Conservation (phyloP, 2,113 vertebrate species). For the Cebus imitator region DNA sequence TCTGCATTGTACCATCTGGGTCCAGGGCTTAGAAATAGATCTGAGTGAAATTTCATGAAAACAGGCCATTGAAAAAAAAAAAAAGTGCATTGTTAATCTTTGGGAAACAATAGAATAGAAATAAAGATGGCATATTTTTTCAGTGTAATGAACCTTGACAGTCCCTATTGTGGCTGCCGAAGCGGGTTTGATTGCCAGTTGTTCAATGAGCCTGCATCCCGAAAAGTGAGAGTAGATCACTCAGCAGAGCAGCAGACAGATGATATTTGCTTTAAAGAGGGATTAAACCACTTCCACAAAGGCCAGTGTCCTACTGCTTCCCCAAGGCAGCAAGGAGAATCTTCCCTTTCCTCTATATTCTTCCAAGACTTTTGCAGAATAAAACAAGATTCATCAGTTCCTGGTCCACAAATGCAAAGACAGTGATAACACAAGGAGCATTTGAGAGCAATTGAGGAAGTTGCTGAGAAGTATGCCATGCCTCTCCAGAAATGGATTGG, state of each 20-base stretch:
- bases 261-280: conserved; percentile 76
- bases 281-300: conserved; percentile 63
- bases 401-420: neutral
- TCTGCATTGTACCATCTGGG: conserved; percentile 63
- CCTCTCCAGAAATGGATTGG: neutral
- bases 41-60: conserved; percentile 76
- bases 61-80: conserved; percentile 78
- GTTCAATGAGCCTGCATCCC: conserved; percentile 79
- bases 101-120: conserved; percentile 73
- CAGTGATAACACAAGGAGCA: neutral
- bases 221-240: conserved; percentile 70
- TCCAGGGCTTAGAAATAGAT: conserved; percentile 74
- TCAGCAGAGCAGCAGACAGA: conserved; percentile 64
- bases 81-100: conserved; percentile 82
- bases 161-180: conserved; percentile 75
- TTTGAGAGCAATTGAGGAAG: neutral
- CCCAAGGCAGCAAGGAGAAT: neutral
- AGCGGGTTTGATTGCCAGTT: conserved; percentile 80
- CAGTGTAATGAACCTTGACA: conserved; percentile 81
- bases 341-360: neutral
- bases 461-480: neutral
- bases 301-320: conserved; percentile 7
- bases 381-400: neutral
- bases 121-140: conserved; percentile 82
- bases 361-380: neutral